Base-by-base conservation (phyloP, 2,113 vertebrate genomes). In the Porphyrio hochstetteri region DNA sequence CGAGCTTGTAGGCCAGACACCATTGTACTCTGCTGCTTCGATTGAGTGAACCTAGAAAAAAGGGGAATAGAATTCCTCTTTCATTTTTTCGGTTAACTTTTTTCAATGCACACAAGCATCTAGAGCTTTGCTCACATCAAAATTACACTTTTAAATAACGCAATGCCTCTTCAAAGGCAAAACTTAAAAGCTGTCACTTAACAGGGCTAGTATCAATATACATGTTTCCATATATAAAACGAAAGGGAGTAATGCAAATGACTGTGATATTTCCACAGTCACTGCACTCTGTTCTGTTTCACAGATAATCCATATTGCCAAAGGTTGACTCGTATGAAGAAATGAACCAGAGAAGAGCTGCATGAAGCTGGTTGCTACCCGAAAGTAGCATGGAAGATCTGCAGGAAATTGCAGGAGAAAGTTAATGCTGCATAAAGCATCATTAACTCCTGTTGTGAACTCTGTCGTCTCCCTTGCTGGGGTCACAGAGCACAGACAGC, bases 1-100 rank as follows among this genome's bases (percentile, higher is more conserved):
- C 0, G 87, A 33, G n/a, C 86, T 94, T 2, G 44, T 28, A 29
- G 98, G 97, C 96, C 96, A 97, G 40, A 94, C 55, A 3, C 97
- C 97, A 4, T 97, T 98, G 95, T 95, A 97, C 29, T 98, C 97
- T 13, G 85, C 90, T 5, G 92, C 95, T 80, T 97, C 96, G 0
- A 96, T 6, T 1, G 95, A 95, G 55, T 95, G 92, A 42, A 96
- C 61, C 97, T 98, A 29, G 13, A 63, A 57, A 19, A 82, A 38
- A 84, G 19, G 0, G 8, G 8, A 70, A 78, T 11, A 64, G 3
- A 67, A 83, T 31, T 61, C 6, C 44, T 77, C 33, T 71, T 65
- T 20, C 25, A 3, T 15, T 36, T 56, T 52, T 80, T 29, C 50
- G 19, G 5, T 23, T 75, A 46, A 19, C 3, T 18, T 55, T 56